A percentile compares a stretch with the other conserved stretches of the same genome.
phyloP scores from a whole-genome alignment of 2,113 vertebrate species.

The Heliornis fulica region DNA sequence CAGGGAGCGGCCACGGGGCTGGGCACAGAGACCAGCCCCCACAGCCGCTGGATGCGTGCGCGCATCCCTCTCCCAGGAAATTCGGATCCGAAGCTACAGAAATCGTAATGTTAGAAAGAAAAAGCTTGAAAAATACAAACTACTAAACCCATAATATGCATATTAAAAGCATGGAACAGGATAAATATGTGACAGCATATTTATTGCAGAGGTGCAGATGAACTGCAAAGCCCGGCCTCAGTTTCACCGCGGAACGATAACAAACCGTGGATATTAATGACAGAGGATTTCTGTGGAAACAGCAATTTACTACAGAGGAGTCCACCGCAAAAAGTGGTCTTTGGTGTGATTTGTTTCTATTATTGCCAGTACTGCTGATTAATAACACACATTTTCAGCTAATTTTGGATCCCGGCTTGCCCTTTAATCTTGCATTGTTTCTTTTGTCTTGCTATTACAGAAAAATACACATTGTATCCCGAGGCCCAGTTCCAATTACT shows the following conservation, averaged over 20 bases:
- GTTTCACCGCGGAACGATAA: slow-evolving; percentile 22
- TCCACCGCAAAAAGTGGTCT: slow-evolving; percentile 3
- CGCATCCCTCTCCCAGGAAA: neutral
- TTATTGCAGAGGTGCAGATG: neutral
- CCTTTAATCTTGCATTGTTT: slow-evolving; percentile 53
- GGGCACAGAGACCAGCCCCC: neutral
- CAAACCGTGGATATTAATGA: slow-evolving; percentile 40
- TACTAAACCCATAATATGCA: neutral
- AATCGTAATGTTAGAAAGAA: neutral
- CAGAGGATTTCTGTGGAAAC: slow-evolving; percentile 52
- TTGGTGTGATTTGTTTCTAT: slow-evolving; percentile 64
- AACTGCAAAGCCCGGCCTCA: neutral
- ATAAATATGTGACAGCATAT: neutral
- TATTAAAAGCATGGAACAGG: neutral
- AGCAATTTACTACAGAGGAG: slow-evolving; percentile 48
- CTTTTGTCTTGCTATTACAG: slow-evolving; percentile 52
- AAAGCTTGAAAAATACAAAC: neutral
- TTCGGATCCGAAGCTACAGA: neutral
- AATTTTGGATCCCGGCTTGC: slow-evolving; percentile 49
- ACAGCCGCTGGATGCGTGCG: fast-evolving
- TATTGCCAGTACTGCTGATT: slow-evolving; percentile 58
- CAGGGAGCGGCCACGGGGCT: fast-evolving
- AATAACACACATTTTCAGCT: slow-evolving; percentile 67
- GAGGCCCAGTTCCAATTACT: slow-evolving; percentile 46
- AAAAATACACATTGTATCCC: slow-evolving; percentile 28